A percentile compares a stretch with the other conserved stretches of the same genome.
These are phyloP conservation scores for Amiota communis DNA, from an alignment of 2,888 invertebrate species.

Conservation along the genomic window DNA sequence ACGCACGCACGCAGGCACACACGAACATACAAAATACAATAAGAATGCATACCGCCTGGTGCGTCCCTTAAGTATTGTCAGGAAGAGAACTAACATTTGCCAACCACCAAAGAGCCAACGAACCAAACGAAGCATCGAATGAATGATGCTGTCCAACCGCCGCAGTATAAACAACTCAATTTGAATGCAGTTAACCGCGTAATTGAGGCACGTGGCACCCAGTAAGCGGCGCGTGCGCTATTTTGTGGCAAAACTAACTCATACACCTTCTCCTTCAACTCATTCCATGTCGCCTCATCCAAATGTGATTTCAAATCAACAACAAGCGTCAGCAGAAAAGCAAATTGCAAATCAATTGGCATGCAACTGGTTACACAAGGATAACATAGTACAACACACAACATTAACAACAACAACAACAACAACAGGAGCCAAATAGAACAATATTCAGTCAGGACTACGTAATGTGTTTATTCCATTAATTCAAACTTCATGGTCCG, in stretches of 20 bases:
- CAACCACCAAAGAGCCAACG: not conserved
- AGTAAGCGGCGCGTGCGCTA: conserved; percentile 59
- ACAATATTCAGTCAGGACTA: conserved; percentile 31
- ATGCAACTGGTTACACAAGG: conserved; percentile 63
- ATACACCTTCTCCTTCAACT: not conserved
- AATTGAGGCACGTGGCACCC: conserved; percentile 71
- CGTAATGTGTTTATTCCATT: conserved; percentile 42
- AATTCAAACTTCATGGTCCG: conserved; percentile 43
- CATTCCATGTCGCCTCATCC: conserved; percentile 15
- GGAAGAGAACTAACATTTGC: conserved; percentile 42
- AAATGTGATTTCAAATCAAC: not conserved
- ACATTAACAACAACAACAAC: conserved; percentile 4
- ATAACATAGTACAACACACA: conserved; percentile 31
- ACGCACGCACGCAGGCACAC: conserved; percentile 34
- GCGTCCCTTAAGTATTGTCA: conserved; percentile 8
- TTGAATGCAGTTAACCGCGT: conserved; percentile 73
- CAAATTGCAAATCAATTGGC: conserved; percentile 67
- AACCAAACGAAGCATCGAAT: not conserved
- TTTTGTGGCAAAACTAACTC: conserved; percentile 57
- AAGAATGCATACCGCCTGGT: not conserved
- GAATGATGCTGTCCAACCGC: conserved; percentile 47
- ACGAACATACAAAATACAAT: conserved; percentile 44
- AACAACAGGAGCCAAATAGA: conserved; percentile 18
- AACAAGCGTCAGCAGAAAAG: conserved; percentile 46
- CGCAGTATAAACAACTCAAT: conserved; percentile 72